A percentile compares a stretch with the other conserved stretches of the same genome.
phyloP scores from a whole-genome alignment of 2,113 vertebrate species.

The Corythoichthys intestinalis region DNA sequence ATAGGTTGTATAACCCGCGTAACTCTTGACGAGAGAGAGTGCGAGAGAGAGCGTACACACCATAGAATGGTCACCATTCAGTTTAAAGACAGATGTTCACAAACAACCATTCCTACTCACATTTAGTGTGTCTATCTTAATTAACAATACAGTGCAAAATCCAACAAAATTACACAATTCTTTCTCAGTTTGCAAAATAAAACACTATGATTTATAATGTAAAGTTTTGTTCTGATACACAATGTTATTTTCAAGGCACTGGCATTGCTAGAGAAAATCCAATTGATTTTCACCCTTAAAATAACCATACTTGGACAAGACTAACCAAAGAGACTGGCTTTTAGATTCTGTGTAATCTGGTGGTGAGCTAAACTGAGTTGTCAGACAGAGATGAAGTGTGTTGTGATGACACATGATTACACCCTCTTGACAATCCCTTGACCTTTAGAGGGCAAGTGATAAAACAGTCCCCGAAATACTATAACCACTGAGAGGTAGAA shows the following conservation, averaged over 20 bases:
- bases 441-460: constrained; percentile 24
- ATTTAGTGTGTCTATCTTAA: neutral
- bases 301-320: constrained; percentile 1
- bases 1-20: neutral
- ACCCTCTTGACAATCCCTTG: constrained; percentile 50
- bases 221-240: neutral
- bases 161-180: neutral
- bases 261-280: neutral
- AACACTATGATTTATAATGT: neutral
- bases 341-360: constrained; percentile 33
- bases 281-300: neutral
- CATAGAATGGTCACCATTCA: neutral
- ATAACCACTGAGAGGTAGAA: neutral
- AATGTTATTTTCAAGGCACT: neutral
- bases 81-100: neutral
- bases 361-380: constrained; percentile 17
- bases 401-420: constrained; percentile 42
- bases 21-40: neutral
- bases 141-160: neutral
- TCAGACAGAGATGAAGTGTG: constrained; percentile 55
- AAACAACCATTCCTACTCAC: neutral
- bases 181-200: neutral
- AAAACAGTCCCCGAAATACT: neutral
- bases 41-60: neutral
- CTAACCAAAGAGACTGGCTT: neutral